These are phyloP conservation scores for Mastomys natalensis DNA, from an alignment of 2,113 vertebrate genomes.

Conservation along the genomic window DNA sequence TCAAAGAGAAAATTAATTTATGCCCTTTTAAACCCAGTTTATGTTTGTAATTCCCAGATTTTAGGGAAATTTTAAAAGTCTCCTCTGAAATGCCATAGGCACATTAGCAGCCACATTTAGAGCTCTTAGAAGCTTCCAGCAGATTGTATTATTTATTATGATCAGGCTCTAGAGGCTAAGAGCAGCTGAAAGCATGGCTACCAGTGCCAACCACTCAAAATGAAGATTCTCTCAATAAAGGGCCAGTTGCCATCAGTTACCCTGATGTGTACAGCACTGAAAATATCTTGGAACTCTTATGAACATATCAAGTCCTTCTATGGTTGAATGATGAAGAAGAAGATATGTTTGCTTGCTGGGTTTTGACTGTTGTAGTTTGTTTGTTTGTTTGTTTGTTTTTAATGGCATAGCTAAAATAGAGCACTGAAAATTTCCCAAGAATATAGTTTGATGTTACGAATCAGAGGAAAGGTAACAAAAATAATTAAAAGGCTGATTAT, in stretches of 20 bases:
- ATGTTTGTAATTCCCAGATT: conserved; percentile 66
- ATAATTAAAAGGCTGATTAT: background rate
- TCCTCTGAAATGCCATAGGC: conserved; percentile 68
- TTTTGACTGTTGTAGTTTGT: too few relatives aligned
- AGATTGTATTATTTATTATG: conserved; percentile 74
- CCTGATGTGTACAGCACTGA: conserved; percentile 41
- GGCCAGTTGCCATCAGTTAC: conserved; percentile 55
- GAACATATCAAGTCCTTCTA: background rate
- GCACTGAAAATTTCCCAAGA: background rate
- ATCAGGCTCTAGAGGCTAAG: conserved; percentile 53
- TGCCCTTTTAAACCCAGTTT: conserved; percentile 59
- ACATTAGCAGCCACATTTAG: conserved; percentile 72
- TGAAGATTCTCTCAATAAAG: conserved; percentile 73
- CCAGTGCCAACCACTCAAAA: conserved; percentile 27
- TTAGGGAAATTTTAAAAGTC: conserved; percentile 69
- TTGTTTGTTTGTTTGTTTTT: background rate
- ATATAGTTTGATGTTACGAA: background rate
- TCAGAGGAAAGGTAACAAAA: background rate
- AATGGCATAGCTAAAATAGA: conserved; percentile 46
- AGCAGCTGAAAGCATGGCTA: conserved; percentile 58
- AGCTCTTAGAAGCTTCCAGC: conserved; percentile 51
- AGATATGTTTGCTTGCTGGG: background rate
- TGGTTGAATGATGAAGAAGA: conserved; percentile 20
- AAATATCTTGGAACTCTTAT: conserved; percentile 30
- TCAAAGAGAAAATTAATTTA: conserved; percentile 70